Conservation (phyloP, 2,888 invertebrate species). For the Eupithecia abbreviata region DNA sequence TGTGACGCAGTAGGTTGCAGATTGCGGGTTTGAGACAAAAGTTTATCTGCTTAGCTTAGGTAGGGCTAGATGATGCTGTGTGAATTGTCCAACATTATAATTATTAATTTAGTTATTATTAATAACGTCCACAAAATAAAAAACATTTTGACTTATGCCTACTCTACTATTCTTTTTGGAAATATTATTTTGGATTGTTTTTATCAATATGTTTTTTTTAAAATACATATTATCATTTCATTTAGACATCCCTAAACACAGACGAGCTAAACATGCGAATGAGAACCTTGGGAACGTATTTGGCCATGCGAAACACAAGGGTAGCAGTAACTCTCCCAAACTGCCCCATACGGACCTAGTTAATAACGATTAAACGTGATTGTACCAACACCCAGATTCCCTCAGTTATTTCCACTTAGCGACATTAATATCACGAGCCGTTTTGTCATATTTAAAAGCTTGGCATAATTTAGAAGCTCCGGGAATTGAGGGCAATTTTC, state of each 20-base stretch:
- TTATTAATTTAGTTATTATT: no score
- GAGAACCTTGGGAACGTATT: background rate
- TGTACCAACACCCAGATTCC: constrained; percentile 28
- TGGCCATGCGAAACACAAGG: constrained; percentile 15
- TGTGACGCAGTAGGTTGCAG: no score
- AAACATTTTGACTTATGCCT: no score
- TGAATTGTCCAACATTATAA: no score
- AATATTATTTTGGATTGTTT: no score
- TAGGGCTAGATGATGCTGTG: no score
- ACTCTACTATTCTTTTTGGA: no score
- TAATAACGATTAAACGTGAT: constrained; percentile 34
- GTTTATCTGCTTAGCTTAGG: no score
- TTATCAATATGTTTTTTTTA: no score
- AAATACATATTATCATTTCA: no score
- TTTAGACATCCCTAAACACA: background rate
- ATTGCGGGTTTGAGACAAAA: no score
- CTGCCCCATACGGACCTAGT: constrained; percentile 21
- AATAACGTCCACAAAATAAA: no score
- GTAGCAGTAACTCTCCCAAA: constrained; percentile 26
- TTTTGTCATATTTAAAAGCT: constrained; percentile 34
- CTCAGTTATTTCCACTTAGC: constrained; percentile 27
- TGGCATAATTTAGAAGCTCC: constrained; percentile 36
- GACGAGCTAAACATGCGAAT: background rate
- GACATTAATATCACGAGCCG: constrained; percentile 23
- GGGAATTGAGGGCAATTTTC: constrained; percentile 45